These are phyloP conservation scores for Triplophysa yarkandensis DNA, from an alignment of 2,797 vertebrate species.

Conservation along the genomic window DNA sequence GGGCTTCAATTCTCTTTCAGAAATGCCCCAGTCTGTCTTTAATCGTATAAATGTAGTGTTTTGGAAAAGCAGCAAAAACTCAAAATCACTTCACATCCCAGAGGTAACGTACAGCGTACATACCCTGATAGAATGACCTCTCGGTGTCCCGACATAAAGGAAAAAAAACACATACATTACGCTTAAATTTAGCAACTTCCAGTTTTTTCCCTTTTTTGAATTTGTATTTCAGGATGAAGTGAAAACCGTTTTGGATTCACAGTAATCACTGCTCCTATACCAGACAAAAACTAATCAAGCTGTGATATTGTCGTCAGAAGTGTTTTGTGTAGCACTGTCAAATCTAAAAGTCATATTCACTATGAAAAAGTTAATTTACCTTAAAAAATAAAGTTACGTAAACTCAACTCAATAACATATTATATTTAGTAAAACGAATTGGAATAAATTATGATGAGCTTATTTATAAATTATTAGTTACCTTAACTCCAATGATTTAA, in stretches of 20 bases:
- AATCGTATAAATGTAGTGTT: conserved; percentile 1
- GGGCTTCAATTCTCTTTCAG: background rate
- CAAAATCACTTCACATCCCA: conserved; percentile 51
- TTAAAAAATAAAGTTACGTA: too few relatives aligned
- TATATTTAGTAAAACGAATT: too few relatives aligned
- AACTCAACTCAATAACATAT: too few relatives aligned
- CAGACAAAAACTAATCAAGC: background rate
- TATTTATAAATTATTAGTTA: too few relatives aligned
- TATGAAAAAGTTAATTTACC: too few relatives aligned
- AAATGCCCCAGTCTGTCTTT: background rate
- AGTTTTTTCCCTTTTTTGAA: background rate
- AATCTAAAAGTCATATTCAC: too few relatives aligned
- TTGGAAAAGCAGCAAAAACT: conserved; percentile 39
- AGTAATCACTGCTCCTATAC: background rate
- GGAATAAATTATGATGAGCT: too few relatives aligned
- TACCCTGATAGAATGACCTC: conserved; percentile 46
- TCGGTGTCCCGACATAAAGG: conserved; percentile 46
- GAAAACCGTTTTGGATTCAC: too few relatives aligned
- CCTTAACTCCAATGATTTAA: too few relatives aligned
- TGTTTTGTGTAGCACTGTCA: too few relatives aligned
- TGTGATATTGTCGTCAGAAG: background rate
- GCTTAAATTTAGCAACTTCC: background rate
- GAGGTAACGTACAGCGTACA: conserved; percentile 35
- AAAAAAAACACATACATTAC: conserved; percentile 51
- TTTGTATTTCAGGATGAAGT: too few relatives aligned